Evolutionary conservation across 2,113 vertebrate genomes (phyloP).

Genomic region (Hippopotamus amphibius): DNA sequence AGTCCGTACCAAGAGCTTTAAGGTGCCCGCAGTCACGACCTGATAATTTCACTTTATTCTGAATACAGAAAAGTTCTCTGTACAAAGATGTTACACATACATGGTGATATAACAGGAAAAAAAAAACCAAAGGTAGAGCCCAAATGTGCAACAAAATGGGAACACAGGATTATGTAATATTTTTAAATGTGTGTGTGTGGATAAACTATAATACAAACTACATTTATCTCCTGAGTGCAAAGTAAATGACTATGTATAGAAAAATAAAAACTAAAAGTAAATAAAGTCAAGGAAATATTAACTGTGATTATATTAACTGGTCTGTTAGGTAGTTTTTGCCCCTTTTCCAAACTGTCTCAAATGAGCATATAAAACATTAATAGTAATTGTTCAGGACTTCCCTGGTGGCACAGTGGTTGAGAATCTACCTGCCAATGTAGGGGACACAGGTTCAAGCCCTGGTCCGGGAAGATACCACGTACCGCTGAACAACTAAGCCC

Average conservation of each 20-base stretch:
- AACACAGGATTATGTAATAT: background rate
- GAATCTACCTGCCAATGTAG: too few species aligned
- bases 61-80: background rate
- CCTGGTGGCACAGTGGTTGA: too few species aligned
- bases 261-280: background rate
- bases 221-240: background rate
- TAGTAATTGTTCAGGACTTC: background rate
- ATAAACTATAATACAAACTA: background rate
- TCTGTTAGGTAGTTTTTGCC: background rate
- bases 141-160: background rate
- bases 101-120: background rate
- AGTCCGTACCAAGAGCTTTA: background rate
- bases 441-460: too few species aligned
- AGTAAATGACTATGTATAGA: conserved; percentile 24
- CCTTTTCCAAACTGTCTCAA: conserved; percentile 5
- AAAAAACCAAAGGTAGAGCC: background rate
- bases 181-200: background rate
- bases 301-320: background rate
- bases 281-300: background rate
- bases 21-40: background rate
- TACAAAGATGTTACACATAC: background rate
- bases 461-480: too few species aligned
- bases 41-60: background rate
- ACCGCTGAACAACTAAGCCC: too few species aligned
- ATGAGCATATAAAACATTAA: conserved; percentile 23